A percentile compares a stretch with the other conserved stretches of the same genome.
Conservation (phyloP, 2,113 vertebrate species). For the Odocoileus virginianus region DNA sequence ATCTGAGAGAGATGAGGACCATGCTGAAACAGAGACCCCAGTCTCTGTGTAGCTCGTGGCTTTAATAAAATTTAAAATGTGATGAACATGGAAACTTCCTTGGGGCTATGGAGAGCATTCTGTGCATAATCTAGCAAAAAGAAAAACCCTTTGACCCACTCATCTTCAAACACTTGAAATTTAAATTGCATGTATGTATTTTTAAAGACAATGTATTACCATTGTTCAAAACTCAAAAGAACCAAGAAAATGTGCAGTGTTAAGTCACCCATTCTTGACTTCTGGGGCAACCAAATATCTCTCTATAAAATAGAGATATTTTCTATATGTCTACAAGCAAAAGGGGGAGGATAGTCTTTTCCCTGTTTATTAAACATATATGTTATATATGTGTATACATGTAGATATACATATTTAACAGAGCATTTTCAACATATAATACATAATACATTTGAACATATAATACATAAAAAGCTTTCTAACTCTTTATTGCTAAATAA, state of each 20-base stretch:
- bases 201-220: background rate
- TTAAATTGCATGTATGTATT: background rate
- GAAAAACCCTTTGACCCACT: background rate
- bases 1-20: background rate
- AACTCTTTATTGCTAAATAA: background rate
- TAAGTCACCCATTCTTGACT: background rate
- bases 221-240: background rate
- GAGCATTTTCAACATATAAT: background rate
- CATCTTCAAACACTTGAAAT: background rate
- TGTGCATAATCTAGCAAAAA: background rate
- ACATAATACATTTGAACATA: background rate
- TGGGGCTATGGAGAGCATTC: background rate
- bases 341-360: background rate
- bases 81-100: background rate
- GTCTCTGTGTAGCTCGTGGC: accelerated
- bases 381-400: background rate
- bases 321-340: background rate
- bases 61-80: background rate
- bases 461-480: background rate
- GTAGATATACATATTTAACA: background rate
- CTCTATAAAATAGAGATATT: background rate
- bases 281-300: background rate
- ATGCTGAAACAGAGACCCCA: background rate
- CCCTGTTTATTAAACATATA: background rate
- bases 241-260: background rate